phyloP scores from a whole-genome alignment of 2,113 vertebrate genomes.

The Ivindomyrus marchei region DNA sequence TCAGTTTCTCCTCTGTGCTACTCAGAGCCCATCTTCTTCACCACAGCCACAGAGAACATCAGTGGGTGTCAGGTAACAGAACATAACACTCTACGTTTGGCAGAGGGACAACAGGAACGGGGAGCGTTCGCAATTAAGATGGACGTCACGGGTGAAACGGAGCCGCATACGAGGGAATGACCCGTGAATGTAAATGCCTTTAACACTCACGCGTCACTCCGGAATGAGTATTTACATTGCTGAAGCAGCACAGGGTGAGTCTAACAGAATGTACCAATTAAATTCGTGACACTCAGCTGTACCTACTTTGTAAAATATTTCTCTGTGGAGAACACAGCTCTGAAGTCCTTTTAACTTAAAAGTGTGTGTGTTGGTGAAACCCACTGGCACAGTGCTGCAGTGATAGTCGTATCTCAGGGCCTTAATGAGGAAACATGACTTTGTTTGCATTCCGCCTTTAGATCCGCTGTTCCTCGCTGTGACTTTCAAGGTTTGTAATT shows the following conservation, averaged over 20 bases:
- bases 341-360: slow-evolving; percentile 39
- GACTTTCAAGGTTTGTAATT: slow-evolving; percentile 26
- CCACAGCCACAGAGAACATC: background rate
- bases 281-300: slow-evolving; percentile 31
- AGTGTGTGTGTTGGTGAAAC: slow-evolving; percentile 39
- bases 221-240: background rate
- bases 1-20: background rate
- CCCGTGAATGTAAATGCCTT: background rate
- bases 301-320: slow-evolving; percentile 32
- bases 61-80: background rate
- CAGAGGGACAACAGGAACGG: background rate
- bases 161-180: background rate
- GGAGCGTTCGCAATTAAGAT: background rate
- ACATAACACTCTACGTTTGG: background rate
- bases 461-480: slow-evolving; percentile 26
- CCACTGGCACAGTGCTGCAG: slow-evolving; percentile 27
- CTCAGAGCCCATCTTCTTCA: slow-evolving; percentile 5
- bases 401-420: slow-evolving; percentile 23
- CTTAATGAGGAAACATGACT: slow-evolving; percentile 39
- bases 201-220: background rate
- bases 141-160: background rate
- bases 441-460: slow-evolving; percentile 28
- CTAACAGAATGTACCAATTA: slow-evolving; percentile 36
- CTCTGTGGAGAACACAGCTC: slow-evolving; percentile 23
- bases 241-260: slow-evolving; percentile 11